These are phyloP conservation scores for Stegostoma tigrinum DNA, from an alignment of 2,113 vertebrate genomes.

Conservation along the genomic window DNA sequence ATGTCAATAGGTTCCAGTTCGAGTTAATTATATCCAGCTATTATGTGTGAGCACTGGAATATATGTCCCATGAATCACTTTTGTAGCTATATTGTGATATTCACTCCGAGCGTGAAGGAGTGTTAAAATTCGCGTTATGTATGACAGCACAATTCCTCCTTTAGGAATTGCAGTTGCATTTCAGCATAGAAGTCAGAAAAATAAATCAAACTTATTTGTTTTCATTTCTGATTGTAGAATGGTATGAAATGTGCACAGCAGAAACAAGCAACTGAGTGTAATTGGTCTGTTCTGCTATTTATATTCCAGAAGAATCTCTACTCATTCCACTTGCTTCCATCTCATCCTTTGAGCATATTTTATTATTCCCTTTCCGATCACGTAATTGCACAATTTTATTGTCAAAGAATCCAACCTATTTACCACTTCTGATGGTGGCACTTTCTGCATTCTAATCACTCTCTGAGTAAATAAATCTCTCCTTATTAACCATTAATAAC, in stretches of 20 bases:
- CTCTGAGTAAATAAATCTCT: background rate
- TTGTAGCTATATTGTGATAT: background rate
- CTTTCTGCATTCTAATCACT: background rate
- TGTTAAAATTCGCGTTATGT: background rate
- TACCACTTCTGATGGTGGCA: background rate
- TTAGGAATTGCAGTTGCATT: background rate
- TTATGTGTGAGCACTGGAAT: background rate
- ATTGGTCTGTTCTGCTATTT: background rate
- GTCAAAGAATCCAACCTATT: background rate
- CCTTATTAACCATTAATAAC: background rate
- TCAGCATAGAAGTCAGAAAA: background rate
- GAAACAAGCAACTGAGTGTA: background rate
- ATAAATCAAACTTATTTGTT: background rate
- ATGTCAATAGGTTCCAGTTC: background rate
- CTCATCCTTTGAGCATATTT: background rate
- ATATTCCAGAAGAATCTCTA: background rate
- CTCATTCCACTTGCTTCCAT: background rate
- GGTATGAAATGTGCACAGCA: background rate
- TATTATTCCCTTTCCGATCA: background rate
- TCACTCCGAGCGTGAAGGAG: background rate
- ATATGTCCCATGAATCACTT: background rate
- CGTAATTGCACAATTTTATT: background rate
- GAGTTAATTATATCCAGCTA: background rate
- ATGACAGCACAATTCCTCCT: background rate
- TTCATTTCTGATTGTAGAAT: background rate